A percentile compares a stretch with the other conserved stretches of the same genome.
These are phyloP conservation scores for Ascidia mentula DNA, from an alignment of 23 tunicate genomes.

Conservation along the genomic window DNA sequence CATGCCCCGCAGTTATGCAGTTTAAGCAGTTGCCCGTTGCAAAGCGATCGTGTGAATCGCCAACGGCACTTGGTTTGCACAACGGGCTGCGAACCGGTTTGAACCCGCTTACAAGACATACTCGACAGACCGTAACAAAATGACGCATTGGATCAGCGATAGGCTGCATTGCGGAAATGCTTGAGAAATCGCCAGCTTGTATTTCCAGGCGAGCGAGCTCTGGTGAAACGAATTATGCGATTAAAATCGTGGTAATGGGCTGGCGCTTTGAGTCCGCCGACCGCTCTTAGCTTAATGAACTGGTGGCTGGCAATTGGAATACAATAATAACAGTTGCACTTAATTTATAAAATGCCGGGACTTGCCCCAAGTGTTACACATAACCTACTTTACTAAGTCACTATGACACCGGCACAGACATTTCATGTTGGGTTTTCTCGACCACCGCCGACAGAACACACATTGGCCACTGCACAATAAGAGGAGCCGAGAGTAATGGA, in stretches of 20 bases:
- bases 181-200: not conserved
- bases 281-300: not conserved
- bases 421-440: no score
- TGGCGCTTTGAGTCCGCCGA: not conserved
- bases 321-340: no score
- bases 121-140: not conserved
- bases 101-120: not conserved
- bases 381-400: no score
- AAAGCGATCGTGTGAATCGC: not conserved
- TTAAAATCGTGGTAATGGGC: not conserved
- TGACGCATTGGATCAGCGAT: not conserved
- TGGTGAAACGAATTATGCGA: not conserved
- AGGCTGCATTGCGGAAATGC: not conserved
- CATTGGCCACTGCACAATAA: not conserved
- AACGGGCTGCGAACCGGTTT: not conserved
- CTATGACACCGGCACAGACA: no score
- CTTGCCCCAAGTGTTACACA: no score
- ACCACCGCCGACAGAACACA: not conserved
- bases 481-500: not conserved
- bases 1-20: not conserved
- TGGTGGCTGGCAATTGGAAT: no score
- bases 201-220: constrained; percentile 1
- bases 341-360: no score
- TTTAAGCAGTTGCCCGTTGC: not conserved
- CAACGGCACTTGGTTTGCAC: no score